Base-by-base conservation (phyloP, 64 coral and sea anemone genomes). In the Hydrozoanthus tunicans region DNA sequence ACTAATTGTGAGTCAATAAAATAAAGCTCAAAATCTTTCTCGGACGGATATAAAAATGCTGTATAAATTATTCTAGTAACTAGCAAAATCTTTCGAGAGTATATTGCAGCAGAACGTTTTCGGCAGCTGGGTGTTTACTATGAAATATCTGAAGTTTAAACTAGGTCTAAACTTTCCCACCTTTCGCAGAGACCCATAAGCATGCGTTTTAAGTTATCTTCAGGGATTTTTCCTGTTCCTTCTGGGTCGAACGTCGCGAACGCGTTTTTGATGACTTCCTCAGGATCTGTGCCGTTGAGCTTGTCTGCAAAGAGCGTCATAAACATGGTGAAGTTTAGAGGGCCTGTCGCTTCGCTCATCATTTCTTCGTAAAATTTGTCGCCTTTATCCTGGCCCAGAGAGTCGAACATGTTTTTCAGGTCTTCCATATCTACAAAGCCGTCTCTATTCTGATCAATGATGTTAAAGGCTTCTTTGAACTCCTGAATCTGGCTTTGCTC, bases 121-220 rank as follows among this genome's bases (percentile, higher is more conserved):
- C 74, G 8, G 53, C 67, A 17, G 71, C 56, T 86, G 82, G 9
- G 58, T 86, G 6, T 7, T 54, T 11, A 73, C 57, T 23, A 57
- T 58, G 13, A 14, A 15, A 71, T 58, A 72, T 57, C 12, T 3
- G 59, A 10, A 60, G 5, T 17, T 60, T 27, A 88, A 73, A 59
- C 3, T 26, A 75, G 25, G n/a, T 74, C 27, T 1, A 72, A 53
- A 88, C 20, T 59, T 13, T 88, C 84, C 84, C 84, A 88, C 84
- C 84, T 88, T 88, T 88, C 84, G 56, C 84, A 88, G 54, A 88
- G 84, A 88, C 84, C 84, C 84, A 88, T 88, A 74, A 88, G 84
- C 84, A 88, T 88, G 11, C 84, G 84, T 88, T 88, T 88, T 58
- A 88, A 73, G 84, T 73, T 88, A 59, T 88, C 84, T 62, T 88